Evolutionary conservation across 2,888 invertebrate genomes (phyloP), one percentile per base, ranked within the genome.

Genomic region (Nezara viridula): DNA sequence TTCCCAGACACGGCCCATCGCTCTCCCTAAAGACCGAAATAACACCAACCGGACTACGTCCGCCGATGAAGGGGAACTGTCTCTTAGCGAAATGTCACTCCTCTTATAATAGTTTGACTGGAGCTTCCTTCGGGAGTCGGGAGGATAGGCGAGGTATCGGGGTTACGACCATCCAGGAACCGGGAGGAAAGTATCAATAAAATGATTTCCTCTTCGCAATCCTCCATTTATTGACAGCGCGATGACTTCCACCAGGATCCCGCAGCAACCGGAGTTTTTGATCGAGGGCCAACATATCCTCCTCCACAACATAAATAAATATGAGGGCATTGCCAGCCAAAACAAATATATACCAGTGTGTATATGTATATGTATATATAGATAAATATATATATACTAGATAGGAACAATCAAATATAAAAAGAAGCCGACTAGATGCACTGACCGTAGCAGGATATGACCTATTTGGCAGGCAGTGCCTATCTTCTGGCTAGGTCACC

Each of bases 1-100:
- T 86, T 86, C 86, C 86, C 86, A 86, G 86, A 86, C 86, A 47
- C 50, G 50, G 85, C 37, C 86, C 55, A 24, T 77, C 77, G 40
- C 81, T 81, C 81, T 81, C 81, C 81, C 44, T 47, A 81, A n/a
- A n/a, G n/a, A n/a, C n/a, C n/a, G n/a, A n/a, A 81, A 81, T 21
- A n/a, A 40, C 44, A n/a, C 24, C 37, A 81, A 44, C 40, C n/a
- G n/a, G n/a, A 44, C 44, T 16, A 32, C 32, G 32, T 37, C 66
- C 37, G 4, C 44, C n/a, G 44, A n/a, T 44, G 81, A 81, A 81
- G 81, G 81, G 81, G 81, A 37, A 77, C 40, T 47, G 24, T n/a
- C 47, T 24, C 14, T 81, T 14, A 44, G 81, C 81, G 81, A 81
- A 81, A 81, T 81, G 81, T 81, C 81, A 81, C 81, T 44, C n/a